Conservation (phyloP, 2,888 invertebrate genomes). For the Pheosia gnoma region DNA sequence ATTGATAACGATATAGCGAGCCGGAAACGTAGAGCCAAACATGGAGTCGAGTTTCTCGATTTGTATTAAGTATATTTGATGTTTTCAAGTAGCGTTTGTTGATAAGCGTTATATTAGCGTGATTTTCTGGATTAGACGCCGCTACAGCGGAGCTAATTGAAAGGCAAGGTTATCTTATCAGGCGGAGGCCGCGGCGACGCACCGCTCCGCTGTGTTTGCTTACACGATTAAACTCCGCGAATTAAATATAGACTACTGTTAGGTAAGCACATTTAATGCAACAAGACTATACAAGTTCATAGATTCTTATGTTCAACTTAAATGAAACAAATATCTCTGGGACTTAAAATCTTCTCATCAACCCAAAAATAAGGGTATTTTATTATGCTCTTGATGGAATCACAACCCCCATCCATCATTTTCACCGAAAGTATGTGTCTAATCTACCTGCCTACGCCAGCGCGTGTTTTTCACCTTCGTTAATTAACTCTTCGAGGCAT, state of each 20-base stretch:
- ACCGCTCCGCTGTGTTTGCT: constrained; percentile 42
- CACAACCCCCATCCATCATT: not conserved
- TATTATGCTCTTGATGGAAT: not conserved
- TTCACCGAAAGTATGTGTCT: not conserved
- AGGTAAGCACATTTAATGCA: constrained; percentile 14
- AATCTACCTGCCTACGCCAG: not conserved
- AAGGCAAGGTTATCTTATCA: constrained; percentile 84
- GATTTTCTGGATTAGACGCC: constrained; percentile 51
- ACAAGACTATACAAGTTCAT: constrained; percentile 8
- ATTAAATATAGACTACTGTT: constrained; percentile 33
- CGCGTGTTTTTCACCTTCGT: constrained; percentile 4
- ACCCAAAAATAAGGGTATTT: not conserved
- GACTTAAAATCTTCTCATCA: not conserved
- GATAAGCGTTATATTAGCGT: constrained; percentile 59
- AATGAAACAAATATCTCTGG: not conserved
- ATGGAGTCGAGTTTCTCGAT: constrained; percentile 17
- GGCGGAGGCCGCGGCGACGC: constrained; percentile 62
- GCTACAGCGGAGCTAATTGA: constrained; percentile 73
- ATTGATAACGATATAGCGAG: constrained; percentile 40
- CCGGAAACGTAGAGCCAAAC: constrained; percentile 19
- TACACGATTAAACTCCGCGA: constrained; percentile 53
- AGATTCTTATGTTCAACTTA: not conserved
- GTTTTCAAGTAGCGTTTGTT: constrained; percentile 29
- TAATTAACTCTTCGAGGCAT: not conserved
- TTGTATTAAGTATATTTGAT: constrained; percentile 16